phyloP scores from a whole-genome alignment of 2,888 invertebrate species.

The Asteroscopus sphinx region DNA sequence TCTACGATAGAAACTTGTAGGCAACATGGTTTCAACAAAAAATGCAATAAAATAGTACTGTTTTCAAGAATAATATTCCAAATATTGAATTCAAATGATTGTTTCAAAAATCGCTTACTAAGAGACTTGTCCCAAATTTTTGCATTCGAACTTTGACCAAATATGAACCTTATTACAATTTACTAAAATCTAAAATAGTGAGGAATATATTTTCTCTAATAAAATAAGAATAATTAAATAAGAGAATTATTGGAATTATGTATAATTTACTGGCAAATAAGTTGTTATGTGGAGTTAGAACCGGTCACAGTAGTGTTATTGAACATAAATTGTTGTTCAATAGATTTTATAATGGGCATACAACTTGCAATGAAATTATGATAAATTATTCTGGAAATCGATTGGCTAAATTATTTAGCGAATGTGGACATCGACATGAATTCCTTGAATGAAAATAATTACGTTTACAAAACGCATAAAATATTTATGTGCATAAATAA shows the following conservation, averaged over 20 bases:
- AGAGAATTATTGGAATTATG: slow-evolving; percentile 36
- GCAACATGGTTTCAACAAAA: not conserved
- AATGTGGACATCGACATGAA: slow-evolving; percentile 24
- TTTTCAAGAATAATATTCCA: too few relatives aligned
- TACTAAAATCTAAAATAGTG: not conserved
- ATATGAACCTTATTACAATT: slow-evolving; percentile 10
- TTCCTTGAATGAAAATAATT: slow-evolving; percentile 8
- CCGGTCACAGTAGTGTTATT: slow-evolving; percentile 27
- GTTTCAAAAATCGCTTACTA: slow-evolving; percentile 18
- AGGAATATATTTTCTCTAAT: not conserved
- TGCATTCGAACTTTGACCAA: not conserved
- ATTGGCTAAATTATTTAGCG: slow-evolving; percentile 30
- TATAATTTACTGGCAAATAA: slow-evolving; percentile 41
- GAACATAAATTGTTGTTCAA: slow-evolving; percentile 42
- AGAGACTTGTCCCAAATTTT: slow-evolving; percentile 11
- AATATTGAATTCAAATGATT: too few relatives aligned
- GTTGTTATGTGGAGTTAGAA: slow-evolving; percentile 38
- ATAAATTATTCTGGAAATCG: slow-evolving; percentile 30
- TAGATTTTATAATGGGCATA: slow-evolving; percentile 37
- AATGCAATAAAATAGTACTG: too few relatives aligned
- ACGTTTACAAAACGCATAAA: not conserved
- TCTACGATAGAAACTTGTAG: not conserved
- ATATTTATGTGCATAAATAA: too few relatives aligned
- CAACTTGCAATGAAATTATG: slow-evolving; percentile 36
- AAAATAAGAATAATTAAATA: slow-evolving; percentile 33